Evolutionary conservation across 1,140 invertebrate genomes (phyloP).

Genomic region (Maconellicoccus hirsutus): DNA sequence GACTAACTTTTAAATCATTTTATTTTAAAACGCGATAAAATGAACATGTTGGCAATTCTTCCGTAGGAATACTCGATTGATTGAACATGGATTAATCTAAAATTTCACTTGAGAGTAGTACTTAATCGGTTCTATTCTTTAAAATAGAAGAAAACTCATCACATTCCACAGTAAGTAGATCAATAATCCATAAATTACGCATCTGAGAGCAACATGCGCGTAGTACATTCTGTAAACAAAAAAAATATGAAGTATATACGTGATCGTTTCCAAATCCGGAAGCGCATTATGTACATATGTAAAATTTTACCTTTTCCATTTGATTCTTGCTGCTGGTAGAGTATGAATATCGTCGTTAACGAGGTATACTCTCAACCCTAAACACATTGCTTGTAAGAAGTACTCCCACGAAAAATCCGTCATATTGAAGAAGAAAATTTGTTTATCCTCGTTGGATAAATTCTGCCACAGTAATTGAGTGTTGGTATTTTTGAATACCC

Average conservation of each 20-base stretch:
- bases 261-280: not conserved
- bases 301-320: constrained; percentile 38
- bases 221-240: constrained; percentile 12
- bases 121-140: not conserved
- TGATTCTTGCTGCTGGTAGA: constrained; percentile 39
- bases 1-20: no score
- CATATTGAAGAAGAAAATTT: constrained; percentile 57
- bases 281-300: not conserved
- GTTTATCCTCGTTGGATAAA: constrained; percentile 47
- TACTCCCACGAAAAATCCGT: constrained; percentile 45
- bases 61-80: no score
- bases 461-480: constrained; percentile 45
- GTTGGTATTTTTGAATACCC: constrained; percentile 58
- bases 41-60: no score
- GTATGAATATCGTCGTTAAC: constrained; percentile 48
- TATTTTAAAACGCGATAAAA: no score
- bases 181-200: not conserved
- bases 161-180: not conserved
- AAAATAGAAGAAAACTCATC: not conserved
- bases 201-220: not conserved
- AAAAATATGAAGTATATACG: not conserved
- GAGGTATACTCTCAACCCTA: constrained; percentile 45
- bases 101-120: no score
- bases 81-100: no score
- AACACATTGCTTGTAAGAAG: constrained; percentile 44